Evolutionary conservation across 2,888 invertebrate genomes (phyloP), one percentile per base, ranked within the genome.

Genomic region (Lasius fuliginosus): DNA sequence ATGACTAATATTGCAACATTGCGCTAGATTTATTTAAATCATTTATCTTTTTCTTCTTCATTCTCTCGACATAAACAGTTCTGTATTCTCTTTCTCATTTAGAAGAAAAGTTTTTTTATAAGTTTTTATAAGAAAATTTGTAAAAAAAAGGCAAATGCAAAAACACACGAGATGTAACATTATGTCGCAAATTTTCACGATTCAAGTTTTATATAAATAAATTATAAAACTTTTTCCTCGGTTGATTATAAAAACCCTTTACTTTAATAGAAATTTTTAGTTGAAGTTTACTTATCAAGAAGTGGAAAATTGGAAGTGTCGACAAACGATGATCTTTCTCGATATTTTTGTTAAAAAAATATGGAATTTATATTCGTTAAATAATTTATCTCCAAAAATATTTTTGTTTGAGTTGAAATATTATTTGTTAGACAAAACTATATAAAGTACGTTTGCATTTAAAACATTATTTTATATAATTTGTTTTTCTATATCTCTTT

Each of bases 311-410:
- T 77, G 69, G 3, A 77, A 42, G 30, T 68, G 5, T 68, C 56
- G 56, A 77, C 23, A 53, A 53, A 56, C 30, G 76, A 12, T 53
- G 6, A 62, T 42, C 27, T 42, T 42, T 56, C 56, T 56, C 58
- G 69, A 77, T 30, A 58, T 77, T 69, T 77, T 69, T 4, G 30
- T 53, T 69, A 65, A 56, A 69, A 77, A 77, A 69, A 69, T n/a
- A 56, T 2, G 6, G 2, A 36, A n/a, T 53, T 15, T 36, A 60
- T 30, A 46, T 49, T 75, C 15, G 67, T 77, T 42, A 58, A 69
- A 68, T 69, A 69, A 69, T 77, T 12, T 46, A 4, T 46, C 6
- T 27, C 23, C 9, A 62, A n/a, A 81, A 71, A 71, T 36, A 81
- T 8, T n/a, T 42, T 68, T 12, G 27, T 5, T 42, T 23, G 9